Evolutionary conservation across 2,113 vertebrate species (phyloP).

Genomic region (Varanus komodoensis): DNA sequence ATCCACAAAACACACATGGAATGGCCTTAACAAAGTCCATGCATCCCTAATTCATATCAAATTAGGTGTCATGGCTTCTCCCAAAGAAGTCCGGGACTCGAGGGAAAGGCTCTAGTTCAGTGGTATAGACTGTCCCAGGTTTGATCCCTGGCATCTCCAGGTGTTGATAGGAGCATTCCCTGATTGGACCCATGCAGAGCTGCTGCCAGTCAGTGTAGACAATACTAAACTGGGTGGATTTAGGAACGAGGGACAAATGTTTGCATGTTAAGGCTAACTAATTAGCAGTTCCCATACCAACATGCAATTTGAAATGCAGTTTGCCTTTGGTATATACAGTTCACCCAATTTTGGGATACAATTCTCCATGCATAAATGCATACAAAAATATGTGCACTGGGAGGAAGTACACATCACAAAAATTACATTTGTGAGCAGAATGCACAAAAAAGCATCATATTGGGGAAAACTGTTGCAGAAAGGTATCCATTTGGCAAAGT

Average conservation of each 20-base stretch:
- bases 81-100: neutral
- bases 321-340: too few species aligned
- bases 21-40: too few species aligned
- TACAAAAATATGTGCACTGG: neutral
- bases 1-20: too few species aligned
- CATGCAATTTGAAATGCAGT: neutral
- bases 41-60: neutral
- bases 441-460: neutral
- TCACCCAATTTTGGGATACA: neutral
- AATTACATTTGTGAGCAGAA: neutral
- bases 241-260: neutral
- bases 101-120: neutral
- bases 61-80: neutral
- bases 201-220: neutral
- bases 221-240: too few species aligned
- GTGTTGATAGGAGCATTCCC: neutral
- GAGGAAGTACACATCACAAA: neutral
- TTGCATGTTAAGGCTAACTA: neutral
- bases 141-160: neutral
- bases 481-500: too few species aligned
- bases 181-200: too few species aligned
- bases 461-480: neutral
- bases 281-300: neutral
- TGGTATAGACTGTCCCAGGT: neutral
- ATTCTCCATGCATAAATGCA: neutral